These are phyloP conservation scores for Eucidaris tribuloides DNA, from an alignment of 35 echinoderm and acorn worm species.

Conservation along the genomic window DNA sequence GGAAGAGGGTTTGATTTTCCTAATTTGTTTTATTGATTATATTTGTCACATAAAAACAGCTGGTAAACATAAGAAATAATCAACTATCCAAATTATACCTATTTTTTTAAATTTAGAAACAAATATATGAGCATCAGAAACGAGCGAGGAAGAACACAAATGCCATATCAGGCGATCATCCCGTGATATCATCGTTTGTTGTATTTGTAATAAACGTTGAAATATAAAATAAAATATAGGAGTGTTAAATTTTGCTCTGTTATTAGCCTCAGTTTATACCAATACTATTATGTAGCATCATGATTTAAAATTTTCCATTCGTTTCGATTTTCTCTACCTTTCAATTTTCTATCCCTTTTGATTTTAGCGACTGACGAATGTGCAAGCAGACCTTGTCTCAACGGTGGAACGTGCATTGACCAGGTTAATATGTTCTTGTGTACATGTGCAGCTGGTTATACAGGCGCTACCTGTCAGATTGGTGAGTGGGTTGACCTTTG, in stretches of 20 bases:
- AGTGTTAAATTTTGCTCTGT: neutral
- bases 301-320: neutral
- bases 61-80: too few relatives aligned
- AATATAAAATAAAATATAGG: neutral
- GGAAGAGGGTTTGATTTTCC: too few relatives aligned
- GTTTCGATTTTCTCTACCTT: neutral
- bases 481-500: neutral
- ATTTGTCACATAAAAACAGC: too few relatives aligned
- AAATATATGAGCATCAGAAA: too few relatives aligned
- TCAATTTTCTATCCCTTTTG: neutral
- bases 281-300: too few relatives aligned
- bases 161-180: too few relatives aligned
- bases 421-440: neutral
- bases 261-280: neutral
- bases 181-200: too few relatives aligned
- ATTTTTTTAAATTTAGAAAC: too few relatives aligned
- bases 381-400: constrained; percentile 22
- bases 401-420: constrained; percentile 27
- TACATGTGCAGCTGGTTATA: neutral
- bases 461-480: neutral
- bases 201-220: neutral
- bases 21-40: too few relatives aligned
- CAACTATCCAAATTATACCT: too few relatives aligned
- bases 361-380: constrained; percentile 32
- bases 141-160: too few relatives aligned